A percentile compares a stretch with the other conserved stretches of the same genome.
phyloP scores from a whole-genome alignment of 2,113 vertebrate species.

The Phainopepla nitens region DNA sequence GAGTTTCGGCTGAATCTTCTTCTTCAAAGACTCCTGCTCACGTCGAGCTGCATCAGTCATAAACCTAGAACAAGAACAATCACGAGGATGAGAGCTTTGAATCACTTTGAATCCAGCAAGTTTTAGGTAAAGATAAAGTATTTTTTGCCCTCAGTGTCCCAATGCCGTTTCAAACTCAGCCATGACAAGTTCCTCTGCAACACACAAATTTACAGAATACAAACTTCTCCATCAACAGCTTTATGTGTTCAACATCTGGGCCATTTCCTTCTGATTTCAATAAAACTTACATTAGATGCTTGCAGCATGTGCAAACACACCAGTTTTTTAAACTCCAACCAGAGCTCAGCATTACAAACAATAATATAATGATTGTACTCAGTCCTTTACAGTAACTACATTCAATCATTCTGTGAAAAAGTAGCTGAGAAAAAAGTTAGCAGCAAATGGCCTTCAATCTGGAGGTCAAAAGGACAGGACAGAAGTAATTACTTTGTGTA shows the following conservation, averaged over 20 bases:
- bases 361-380: not conserved
- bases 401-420: not conserved
- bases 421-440: not conserved
- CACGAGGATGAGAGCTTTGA: not conserved
- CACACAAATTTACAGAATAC: not conserved
- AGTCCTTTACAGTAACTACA: not conserved
- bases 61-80: slow-evolving; percentile 78
- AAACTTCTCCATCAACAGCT: not conserved
- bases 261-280: not conserved
- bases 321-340: not conserved
- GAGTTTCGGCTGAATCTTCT: slow-evolving; percentile 93
- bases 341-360: not conserved
- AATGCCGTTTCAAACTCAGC: not conserved
- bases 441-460: not conserved
- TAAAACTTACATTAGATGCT: not conserved
- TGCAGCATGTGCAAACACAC: not conserved
- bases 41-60: slow-evolving; percentile 96
- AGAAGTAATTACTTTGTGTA: not conserved
- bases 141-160: not conserved
- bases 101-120: not conserved
- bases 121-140: not conserved
- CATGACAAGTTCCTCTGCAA: not conserved
- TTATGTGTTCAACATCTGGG: not conserved
- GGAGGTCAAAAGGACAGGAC: not conserved
- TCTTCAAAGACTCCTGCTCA: slow-evolving; percentile 92